Base-by-base conservation (phyloP, 2,797 vertebrate species). In the Tinamus major region DNA sequence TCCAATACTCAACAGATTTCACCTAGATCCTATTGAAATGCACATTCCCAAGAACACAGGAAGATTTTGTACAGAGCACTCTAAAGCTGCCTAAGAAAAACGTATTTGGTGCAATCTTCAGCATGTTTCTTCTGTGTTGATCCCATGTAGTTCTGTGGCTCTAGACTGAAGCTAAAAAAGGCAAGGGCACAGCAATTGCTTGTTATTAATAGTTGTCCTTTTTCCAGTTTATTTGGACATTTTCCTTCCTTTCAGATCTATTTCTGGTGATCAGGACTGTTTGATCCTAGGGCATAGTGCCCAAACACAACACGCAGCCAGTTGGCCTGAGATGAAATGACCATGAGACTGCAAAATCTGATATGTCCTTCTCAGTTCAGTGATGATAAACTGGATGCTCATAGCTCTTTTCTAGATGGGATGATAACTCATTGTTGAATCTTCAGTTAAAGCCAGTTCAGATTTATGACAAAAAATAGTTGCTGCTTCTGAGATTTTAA, bases 341-440 rank as follows among this genome's bases (percentile, higher is more conserved):
- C 84, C 37, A 26, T 59, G 49, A 78, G 31, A 62, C 61, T 75
- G 71, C 64, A 94, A 82, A 90, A 94, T 67, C 64, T 55, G 75
- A 49, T 29, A 79, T 41, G 69, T 74, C 72, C 89, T 86, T 79
- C 92, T 94, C 85, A 95, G 83, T 33, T 92, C 82, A 93, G 33
- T 81, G 46, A 82, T 75, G 51, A 85, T 51, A 89, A 91, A 92
- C 75, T 4, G 10, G 26, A 70, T 67, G 63, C 55, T 72, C 63
- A 69, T 85, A 59, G 49, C 85, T 87, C 56, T 65, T 64, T 29
- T 83, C 37, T 78, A 64, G 68, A 18, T 62, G 46, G 18, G 46
- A 89, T 74, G 71, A 49, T 87, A 79, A 92, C 7, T 89, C 58
- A 65, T 27, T 71, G 10, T 24, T 26, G 46, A 86, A 79, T 48